These are phyloP conservation scores for Nesogale talazaci DNA, from an alignment of 2,113 vertebrate genomes.

Conservation along the genomic window DNA sequence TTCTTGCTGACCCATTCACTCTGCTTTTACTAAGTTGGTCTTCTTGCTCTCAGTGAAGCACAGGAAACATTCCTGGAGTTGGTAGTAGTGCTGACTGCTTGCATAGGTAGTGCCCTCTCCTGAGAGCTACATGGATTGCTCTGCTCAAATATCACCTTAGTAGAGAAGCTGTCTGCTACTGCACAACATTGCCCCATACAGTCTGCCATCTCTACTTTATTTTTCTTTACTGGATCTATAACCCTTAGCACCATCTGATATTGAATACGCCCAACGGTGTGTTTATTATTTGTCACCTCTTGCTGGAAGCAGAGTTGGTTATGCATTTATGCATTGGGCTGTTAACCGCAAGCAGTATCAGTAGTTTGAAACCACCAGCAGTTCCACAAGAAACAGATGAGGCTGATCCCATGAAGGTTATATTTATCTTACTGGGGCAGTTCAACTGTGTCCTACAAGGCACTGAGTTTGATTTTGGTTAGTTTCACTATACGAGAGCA, in stretches of 20 bases:
- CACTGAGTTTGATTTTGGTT: too few species aligned
- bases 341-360: too few species aligned
- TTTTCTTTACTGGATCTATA: not conserved
- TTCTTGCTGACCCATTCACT: not conserved
- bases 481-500: not conserved
- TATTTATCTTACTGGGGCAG: too few species aligned
- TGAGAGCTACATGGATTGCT: not conserved
- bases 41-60: not conserved
- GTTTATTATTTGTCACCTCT: not conserved
- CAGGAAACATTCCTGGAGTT: not conserved
- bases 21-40: not conserved
- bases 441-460: too few species aligned
- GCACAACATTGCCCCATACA: too few species aligned
- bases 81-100: too few species aligned
- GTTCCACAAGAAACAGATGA: too few species aligned
- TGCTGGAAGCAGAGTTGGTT: too few species aligned
- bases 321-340: too few species aligned
- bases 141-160: not conserved
- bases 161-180: not conserved
- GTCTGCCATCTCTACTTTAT: not conserved
- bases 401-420: too few species aligned
- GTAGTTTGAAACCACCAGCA: too few species aligned
- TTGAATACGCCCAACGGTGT: accelerated
- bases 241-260: not conserved
- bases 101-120: not conserved